Evolutionary conservation across 1,140 invertebrate species (phyloP), one percentile per base, ranked within the genome.

Genomic region (Drosophila biarmipes): DNA sequence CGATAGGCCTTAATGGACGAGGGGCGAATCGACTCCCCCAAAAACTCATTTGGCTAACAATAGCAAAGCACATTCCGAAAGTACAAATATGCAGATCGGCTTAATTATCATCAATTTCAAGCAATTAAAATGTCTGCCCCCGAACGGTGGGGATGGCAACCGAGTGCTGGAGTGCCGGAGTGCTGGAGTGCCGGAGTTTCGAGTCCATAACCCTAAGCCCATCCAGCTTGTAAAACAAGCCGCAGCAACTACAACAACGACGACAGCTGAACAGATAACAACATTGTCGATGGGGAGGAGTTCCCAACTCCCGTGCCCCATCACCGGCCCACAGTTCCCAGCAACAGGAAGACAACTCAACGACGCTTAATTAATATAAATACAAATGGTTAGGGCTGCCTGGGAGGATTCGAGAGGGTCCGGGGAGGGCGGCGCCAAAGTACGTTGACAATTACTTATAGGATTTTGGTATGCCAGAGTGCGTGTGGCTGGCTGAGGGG

Each of bases 301-400:
- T 14, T 12, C 49, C 27, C 52, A 34, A 0, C 11, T 24, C 15
- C 38, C 7, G n/a, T 17, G 3, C 38, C 10, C 40, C 10, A 15
- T 17, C 2, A n/a, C n/a, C 8, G 19, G 15, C 6, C 21, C 40
- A 10, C 40, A 37, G 12, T 21, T 10, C 24, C 19, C 52, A 64
- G 72, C 49, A 57, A 80, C 82, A 87, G 84, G 78, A 86, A 86
- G 82, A 80, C 82, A 86, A 52, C 82, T 80, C 69, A 87, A 85
- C 82, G 82, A 87, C 84, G 82, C 82, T 82, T 86, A 86, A 86
- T 86, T 86, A 86, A 86, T 86, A 86, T 86, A 86, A 86, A 86
- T 86, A 80, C 71, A 87, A 86, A 86, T 82, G 62, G 69, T 42
- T 34, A 31, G 69, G 58, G 69, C 21, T 57, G 45, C 46, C 58